These are phyloP conservation scores for Rhopalosiphum nymphaeae DNA, from an alignment of 2,888 invertebrate species.

Conservation along the genomic window DNA sequence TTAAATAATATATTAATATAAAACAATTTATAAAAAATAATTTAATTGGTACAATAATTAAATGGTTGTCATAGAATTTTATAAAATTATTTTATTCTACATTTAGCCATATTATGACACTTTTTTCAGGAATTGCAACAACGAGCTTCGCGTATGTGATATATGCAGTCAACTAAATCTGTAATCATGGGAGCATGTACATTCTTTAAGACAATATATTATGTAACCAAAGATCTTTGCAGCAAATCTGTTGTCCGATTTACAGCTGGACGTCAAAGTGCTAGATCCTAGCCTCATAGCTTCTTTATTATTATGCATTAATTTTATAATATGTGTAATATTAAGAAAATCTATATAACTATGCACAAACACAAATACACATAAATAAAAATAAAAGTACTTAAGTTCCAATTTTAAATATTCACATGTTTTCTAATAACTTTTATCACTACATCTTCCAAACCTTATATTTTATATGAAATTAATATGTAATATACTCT, in stretches of 20 bases:
- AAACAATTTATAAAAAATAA: background rate
- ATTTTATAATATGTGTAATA: slow-evolving; percentile 15
- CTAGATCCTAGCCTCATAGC: slow-evolving; percentile 41
- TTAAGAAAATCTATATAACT: background rate
- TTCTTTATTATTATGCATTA: slow-evolving; percentile 10
- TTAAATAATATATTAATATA: background rate
- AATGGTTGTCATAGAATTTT: slow-evolving; percentile 10
- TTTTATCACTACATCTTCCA: slow-evolving; percentile 17
- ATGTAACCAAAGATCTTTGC: slow-evolving; percentile 62
- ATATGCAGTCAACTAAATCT: slow-evolving; percentile 60
- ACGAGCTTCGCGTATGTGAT: slow-evolving; percentile 94
- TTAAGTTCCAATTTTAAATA: background rate
- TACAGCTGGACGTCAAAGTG: slow-evolving; percentile 29
- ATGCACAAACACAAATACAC: background rate
- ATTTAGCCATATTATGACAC: slow-evolving; percentile 38
- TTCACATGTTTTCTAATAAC: background rate
- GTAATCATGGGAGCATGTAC: slow-evolving; percentile 46
- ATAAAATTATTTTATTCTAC: background rate
- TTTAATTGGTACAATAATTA: background rate
- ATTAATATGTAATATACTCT: background rate
- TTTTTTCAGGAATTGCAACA: slow-evolving; percentile 82
- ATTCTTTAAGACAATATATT: slow-evolving; percentile 63
- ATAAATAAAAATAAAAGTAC: slow-evolving; percentile 12
- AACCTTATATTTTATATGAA: background rate
- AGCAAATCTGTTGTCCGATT: slow-evolving; percentile 44